These are phyloP conservation scores for Ochotona curzoniae DNA, from an alignment of 2,113 vertebrate species.

Conservation along the genomic window DNA sequence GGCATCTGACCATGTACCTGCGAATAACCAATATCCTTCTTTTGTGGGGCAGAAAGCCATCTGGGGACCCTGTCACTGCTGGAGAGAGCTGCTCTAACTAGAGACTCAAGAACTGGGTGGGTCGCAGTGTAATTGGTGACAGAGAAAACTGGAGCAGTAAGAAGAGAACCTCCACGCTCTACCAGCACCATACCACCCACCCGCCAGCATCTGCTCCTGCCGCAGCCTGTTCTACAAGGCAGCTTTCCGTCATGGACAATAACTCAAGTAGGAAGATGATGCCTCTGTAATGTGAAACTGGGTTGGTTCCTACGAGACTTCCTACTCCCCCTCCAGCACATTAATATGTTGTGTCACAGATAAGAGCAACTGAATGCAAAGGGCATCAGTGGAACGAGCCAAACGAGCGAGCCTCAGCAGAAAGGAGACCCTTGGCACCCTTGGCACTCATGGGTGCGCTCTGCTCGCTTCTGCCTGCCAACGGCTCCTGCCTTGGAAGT, in stretches of 20 bases:
- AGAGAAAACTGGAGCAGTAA: neutral
- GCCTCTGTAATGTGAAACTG: neutral
- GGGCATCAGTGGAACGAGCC: neutral
- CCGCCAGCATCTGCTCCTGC: neutral
- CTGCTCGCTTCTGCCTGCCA: neutral
- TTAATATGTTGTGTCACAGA: neutral
- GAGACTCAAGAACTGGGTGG: neutral
- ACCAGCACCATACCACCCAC: neutral
- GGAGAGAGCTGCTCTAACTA: neutral
- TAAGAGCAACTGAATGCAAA: neutral
- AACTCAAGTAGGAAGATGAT: neutral
- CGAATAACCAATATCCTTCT: neutral
- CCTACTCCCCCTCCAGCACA: neutral
- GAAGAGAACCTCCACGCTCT: slow-evolving; percentile 9
- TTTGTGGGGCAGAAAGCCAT: neutral
- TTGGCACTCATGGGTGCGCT: accelerated
- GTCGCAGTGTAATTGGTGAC: neutral
- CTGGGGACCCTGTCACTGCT: neutral
- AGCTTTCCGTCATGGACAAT: neutral
- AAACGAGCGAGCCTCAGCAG: neutral
- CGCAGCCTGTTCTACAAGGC: neutral
- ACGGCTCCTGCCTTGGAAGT: neutral
- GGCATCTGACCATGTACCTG: neutral
- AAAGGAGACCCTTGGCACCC: neutral
- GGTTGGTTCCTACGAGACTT: neutral